phyloP scores from a whole-genome alignment of 2,888 invertebrate genomes.

The Barypeithes pellucidus region DNA sequence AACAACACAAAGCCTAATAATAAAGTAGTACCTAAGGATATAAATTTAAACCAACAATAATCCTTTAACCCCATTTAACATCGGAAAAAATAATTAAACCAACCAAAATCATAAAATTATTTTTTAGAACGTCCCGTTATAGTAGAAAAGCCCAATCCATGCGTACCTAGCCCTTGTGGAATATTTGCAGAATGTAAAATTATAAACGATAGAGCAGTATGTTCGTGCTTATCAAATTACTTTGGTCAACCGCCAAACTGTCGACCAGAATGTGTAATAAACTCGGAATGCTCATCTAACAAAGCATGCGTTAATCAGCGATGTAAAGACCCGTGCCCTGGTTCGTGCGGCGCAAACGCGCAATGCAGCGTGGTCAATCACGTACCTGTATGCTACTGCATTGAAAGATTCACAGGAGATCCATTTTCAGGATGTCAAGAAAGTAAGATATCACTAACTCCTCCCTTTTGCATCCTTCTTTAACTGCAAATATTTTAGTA shows the following conservation, averaged over 20 bases:
- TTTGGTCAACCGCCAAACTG: conserved; percentile 86
- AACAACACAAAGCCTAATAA: conserved; percentile 27
- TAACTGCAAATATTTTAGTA: conserved; percentile 63
- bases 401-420: conserved; percentile 82
- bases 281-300: conserved; percentile 82
- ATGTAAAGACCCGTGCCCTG: conserved; percentile 83
- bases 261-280: conserved; percentile 83
- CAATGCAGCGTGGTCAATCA: conserved; percentile 82
- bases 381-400: conserved; percentile 82
- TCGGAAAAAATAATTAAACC: neutral
- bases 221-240: conserved; percentile 83
- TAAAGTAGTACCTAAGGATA: neutral
- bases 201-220: conserved; percentile 79
- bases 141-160: conserved; percentile 72
- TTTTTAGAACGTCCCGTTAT: conserved; percentile 65
- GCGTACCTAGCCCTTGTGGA: conserved; percentile 84
- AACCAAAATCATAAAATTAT: conserved; percentile 33
- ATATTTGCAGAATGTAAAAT: conserved; percentile 84
- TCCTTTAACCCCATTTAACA: conserved; percentile 11
- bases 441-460: conserved; percentile 62
- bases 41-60: conserved; percentile 11
- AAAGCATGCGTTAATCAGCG: conserved; percentile 81
- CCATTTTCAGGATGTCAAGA: conserved; percentile 83
- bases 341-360: conserved; percentile 83
- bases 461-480: conserved; percentile 8